These are phyloP conservation scores for Zalophus californianus DNA, from an alignment of 2,797 vertebrate species.

Conservation along the genomic window DNA sequence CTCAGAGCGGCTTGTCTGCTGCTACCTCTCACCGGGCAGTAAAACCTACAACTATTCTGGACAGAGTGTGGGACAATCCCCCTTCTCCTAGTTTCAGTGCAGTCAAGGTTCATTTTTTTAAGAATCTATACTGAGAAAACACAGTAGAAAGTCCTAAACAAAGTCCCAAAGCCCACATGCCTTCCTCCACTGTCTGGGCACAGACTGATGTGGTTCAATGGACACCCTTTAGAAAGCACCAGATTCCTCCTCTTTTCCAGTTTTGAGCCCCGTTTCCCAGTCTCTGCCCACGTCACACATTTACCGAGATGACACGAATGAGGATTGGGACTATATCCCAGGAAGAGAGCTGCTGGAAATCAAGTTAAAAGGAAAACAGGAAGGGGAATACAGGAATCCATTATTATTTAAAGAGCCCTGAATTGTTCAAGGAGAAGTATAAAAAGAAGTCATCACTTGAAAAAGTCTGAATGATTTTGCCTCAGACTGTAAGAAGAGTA, in stretches of 20 bases:
- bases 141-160: neutral
- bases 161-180: neutral
- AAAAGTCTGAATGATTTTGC: neutral
- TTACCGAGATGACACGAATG: neutral
- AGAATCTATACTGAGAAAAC: neutral
- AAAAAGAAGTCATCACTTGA: neutral
- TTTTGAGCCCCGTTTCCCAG: neutral
- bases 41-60: neutral
- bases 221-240: neutral
- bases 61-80: neutral
- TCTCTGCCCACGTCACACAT: neutral
- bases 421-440: neutral
- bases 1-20: neutral
- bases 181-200: neutral
- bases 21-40: neutral
- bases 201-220: neutral
- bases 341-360: neutral
- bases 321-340: neutral
- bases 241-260: neutral
- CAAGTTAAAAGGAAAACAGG: slow-evolving; percentile 8
- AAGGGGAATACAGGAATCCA: neutral
- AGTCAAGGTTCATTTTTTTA: slow-evolving; percentile 19
- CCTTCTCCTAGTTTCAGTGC: neutral
- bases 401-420: neutral
- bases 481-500: neutral